phyloP scores from a whole-genome alignment of 2,888 invertebrate species.

The Orthosia gracilis region DNA sequence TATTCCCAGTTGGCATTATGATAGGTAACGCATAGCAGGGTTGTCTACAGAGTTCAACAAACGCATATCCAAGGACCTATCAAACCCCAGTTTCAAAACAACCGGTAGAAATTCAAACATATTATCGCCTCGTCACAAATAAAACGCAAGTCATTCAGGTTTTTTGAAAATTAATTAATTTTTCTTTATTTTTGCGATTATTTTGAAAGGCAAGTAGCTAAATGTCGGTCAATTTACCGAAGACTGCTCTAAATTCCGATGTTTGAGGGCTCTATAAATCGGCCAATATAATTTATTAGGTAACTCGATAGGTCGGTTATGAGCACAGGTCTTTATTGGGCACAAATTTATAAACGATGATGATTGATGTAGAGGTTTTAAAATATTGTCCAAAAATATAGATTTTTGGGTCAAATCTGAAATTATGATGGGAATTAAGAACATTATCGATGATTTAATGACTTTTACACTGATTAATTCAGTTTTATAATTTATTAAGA shows the following conservation, averaged over 20 bases:
- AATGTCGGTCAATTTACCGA: conserved; percentile 8
- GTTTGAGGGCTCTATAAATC: conserved; percentile 9
- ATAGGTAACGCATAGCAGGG: no score
- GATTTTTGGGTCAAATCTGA: conserved; percentile 36
- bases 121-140: no score
- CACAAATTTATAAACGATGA: conserved; percentile 20
- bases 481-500: background rate
- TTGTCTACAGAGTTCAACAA: no score
- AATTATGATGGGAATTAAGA: conserved; percentile 28
- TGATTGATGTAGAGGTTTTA: conserved; percentile 39
- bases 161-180: no score
- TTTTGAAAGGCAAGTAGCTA: no score
- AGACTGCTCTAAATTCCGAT: conserved; percentile 34
- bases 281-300: conserved; percentile 41
- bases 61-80: no score
- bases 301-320: conserved; percentile 12
- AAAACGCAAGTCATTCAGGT: no score
- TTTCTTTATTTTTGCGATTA: no score
- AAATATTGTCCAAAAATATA: conserved; percentile 17
- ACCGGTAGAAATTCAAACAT: no score
- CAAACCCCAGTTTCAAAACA: no score
- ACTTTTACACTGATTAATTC: background rate
- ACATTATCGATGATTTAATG: background rate
- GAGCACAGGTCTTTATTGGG: conserved; percentile 20
- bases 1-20: no score